phyloP scores from a whole-genome alignment of 2,888 invertebrate species.

The Latheticus oryzae region DNA sequence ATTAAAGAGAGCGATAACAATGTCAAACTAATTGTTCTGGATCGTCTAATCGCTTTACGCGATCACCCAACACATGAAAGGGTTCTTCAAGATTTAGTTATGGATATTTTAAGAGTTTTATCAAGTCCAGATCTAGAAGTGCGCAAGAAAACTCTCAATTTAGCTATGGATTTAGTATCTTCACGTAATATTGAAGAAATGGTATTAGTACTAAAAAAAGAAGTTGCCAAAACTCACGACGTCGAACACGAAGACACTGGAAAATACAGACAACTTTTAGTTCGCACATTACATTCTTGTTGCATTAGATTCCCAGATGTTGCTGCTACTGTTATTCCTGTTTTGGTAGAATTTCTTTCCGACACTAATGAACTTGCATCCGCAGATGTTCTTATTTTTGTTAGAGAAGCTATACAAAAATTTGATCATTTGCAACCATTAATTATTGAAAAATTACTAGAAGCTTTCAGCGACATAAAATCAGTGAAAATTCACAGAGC shows the following conservation, averaged over 20 bases:
- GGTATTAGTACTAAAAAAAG: slow-evolving; percentile 91
- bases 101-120: slow-evolving; percentile 96
- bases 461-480: slow-evolving; percentile 87
- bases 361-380: slow-evolving; percentile 92
- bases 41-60: slow-evolving; percentile 88
- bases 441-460: slow-evolving; percentile 84
- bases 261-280: slow-evolving; percentile 94
- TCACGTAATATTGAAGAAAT: slow-evolving; percentile 95
- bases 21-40: slow-evolving; percentile 97
- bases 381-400: slow-evolving; percentile 92
- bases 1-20: slow-evolving; percentile 99
- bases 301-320: slow-evolving; percentile 97
- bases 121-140: slow-evolving; percentile 94
- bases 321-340: slow-evolving; percentile 92
- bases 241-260: slow-evolving; percentile 93
- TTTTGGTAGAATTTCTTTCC: slow-evolving; percentile 91
- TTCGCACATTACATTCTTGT: slow-evolving; percentile 93
- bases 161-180: slow-evolving; percentile 89
- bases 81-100: slow-evolving; percentile 89
- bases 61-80: slow-evolving; percentile 87
- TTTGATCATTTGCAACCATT: slow-evolving; percentile 84
- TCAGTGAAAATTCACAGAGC: slow-evolving; percentile 93
- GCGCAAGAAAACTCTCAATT: slow-evolving; percentile 61
- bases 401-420: slow-evolving; percentile 95
- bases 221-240: slow-evolving; percentile 89